These are phyloP conservation scores for Macroramphosus scolopax DNA, from an alignment of 2,797 vertebrate species.

Conservation along the genomic window DNA sequence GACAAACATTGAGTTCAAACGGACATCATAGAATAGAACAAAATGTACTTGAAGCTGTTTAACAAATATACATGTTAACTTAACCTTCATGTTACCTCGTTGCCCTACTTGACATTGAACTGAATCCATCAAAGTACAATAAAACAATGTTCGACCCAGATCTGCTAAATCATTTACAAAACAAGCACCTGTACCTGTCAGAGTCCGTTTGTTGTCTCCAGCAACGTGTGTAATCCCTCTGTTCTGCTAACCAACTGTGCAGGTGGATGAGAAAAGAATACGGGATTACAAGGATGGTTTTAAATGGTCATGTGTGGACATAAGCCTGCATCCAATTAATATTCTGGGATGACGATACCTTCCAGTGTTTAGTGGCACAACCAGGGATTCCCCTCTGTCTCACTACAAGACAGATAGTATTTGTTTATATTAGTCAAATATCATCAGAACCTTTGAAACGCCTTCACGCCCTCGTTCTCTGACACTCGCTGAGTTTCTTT, in stretches of 20 bases:
- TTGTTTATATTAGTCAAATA: too few species aligned
- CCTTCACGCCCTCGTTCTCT: too few species aligned
- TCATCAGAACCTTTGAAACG: too few species aligned
- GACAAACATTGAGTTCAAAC: too few species aligned
- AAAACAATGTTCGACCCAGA: too few species aligned
- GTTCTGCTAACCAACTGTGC: constrained; percentile 42
- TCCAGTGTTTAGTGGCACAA: constrained; percentile 17
- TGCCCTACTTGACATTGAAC: too few species aligned
- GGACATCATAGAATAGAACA: too few species aligned
- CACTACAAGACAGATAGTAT: too few species aligned
- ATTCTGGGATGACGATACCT: constrained; percentile 61
- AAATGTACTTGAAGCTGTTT: too few species aligned
- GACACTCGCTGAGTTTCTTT: not conserved
- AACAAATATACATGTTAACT: too few species aligned
- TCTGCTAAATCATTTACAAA: not conserved
- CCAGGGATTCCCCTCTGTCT: constrained; percentile 4
- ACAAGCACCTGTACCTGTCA: constrained; percentile 37
- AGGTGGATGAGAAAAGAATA: constrained; percentile 66
- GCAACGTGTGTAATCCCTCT: constrained; percentile 41
- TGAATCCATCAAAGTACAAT: too few species aligned
- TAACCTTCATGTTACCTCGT: too few species aligned
- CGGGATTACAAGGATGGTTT: constrained; percentile 79
- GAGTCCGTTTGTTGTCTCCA: constrained; percentile 31
- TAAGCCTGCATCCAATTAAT: constrained; percentile 80
- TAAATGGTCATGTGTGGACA: constrained; percentile 77